Evolutionary conservation across 2,888 invertebrate genomes (phyloP).

Genomic region (Ryuthela nishihirai): DNA sequence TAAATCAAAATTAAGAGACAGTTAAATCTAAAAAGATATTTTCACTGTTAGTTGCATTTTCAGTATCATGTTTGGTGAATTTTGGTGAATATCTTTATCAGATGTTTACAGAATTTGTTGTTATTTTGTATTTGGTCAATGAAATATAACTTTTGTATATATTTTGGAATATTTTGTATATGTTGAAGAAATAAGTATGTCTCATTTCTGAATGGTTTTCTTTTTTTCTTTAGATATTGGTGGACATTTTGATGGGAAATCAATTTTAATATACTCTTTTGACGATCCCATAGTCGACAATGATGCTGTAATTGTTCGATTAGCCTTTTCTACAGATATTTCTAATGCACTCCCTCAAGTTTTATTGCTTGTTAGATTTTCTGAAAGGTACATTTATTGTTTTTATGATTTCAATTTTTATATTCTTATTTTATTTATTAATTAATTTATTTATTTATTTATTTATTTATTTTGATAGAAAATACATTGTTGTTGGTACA

Average conservation of each 20-base stretch:
- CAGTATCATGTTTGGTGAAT: too few relatives aligned
- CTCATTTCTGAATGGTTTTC: too few relatives aligned
- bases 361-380: conserved; percentile 73
- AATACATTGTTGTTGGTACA: conserved; percentile 27
- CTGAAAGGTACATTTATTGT: conserved; percentile 62
- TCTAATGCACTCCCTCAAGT: conserved; percentile 56
- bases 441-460: not conserved
- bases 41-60: too few relatives aligned
- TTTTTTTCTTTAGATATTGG: conserved; percentile 61
- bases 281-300: conserved; percentile 55
- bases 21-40: too few relatives aligned
- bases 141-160: too few relatives aligned
- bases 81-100: too few relatives aligned
- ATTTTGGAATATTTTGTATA: too few relatives aligned
- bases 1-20: too few relatives aligned
- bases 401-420: conserved; percentile 37
- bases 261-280: conserved; percentile 57
- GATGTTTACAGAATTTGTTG: too few relatives aligned
- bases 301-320: conserved; percentile 67
- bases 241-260: conserved; percentile 83
- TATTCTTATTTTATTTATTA: too few relatives aligned
- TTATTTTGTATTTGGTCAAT: too few relatives aligned
- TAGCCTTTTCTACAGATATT: conserved; percentile 73
- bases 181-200: too few relatives aligned
- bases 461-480: conserved; percentile 12